These are phyloP conservation scores for Henricia sp. DNA, from an alignment of 53 echinoderm and acorn worm genomes.

Conservation along the genomic window DNA sequence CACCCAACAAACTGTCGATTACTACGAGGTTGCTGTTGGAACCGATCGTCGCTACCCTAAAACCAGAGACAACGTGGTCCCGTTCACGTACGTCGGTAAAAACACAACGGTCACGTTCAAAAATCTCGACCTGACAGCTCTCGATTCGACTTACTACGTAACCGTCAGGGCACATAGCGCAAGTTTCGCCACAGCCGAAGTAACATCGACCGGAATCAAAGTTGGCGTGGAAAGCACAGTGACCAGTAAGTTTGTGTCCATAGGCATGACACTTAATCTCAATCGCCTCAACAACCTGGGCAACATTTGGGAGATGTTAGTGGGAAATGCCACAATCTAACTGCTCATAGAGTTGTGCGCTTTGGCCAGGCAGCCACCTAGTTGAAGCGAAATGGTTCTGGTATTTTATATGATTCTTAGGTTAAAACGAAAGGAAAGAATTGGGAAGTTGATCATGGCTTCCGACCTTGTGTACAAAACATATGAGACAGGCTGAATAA, in stretches of 20 bases:
- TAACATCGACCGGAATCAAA: slow-evolving; percentile 65
- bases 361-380: too few relatives aligned
- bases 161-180: slow-evolving; percentile 67
- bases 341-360: too few relatives aligned
- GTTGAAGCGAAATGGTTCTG: too few relatives aligned
- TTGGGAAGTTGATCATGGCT: too few relatives aligned
- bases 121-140: slow-evolving; percentile 37
- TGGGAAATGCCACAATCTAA: too few relatives aligned
- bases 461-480: too few relatives aligned
- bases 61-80: slow-evolving; percentile 67
- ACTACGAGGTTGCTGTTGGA: slow-evolving; percentile 63
- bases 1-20: slow-evolving; percentile 50
- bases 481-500: too few relatives aligned
- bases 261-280: too few relatives aligned
- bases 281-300: too few relatives aligned
- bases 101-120: slow-evolving; percentile 59
- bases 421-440: too few relatives aligned
- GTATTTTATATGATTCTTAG: too few relatives aligned
- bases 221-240: slow-evolving; percentile 52
- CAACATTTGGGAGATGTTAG: too few relatives aligned
- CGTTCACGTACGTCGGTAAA: slow-evolving; percentile 60
- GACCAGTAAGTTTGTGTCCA: slow-evolving; percentile 4
- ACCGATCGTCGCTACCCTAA: slow-evolving; percentile 71
- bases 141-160: slow-evolving; percentile 53
- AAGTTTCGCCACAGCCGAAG: slow-evolving; percentile 55